phyloP scores from a whole-genome alignment of 2,113 vertebrate genomes.

The Aldabrachelys gigantea region DNA sequence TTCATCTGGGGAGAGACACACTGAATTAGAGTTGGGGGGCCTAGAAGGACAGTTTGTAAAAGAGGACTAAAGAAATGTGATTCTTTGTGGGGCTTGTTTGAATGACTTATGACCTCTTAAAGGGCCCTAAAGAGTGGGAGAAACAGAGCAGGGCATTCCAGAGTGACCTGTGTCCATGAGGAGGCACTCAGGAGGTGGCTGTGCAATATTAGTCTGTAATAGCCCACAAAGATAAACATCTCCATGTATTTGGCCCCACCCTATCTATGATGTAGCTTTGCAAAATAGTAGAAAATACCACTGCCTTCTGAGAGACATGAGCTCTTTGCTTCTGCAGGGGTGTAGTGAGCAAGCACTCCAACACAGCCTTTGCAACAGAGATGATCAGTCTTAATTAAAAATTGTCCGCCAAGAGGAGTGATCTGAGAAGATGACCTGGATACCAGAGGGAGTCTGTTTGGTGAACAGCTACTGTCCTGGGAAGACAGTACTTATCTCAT shows the following conservation, averaged over 20 bases:
- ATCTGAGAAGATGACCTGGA: not conserved
- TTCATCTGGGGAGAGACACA: too few species aligned
- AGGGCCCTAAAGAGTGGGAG: too few species aligned
- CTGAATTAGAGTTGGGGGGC: too few species aligned
- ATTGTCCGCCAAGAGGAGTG: not conserved
- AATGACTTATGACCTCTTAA: too few species aligned
- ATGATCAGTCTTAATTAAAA: not conserved
- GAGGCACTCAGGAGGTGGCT: too few species aligned
- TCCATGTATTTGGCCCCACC: not conserved
- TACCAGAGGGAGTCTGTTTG: not conserved
- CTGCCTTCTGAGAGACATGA: not conserved
- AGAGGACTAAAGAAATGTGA: too few species aligned
- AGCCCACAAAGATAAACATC: not conserved
- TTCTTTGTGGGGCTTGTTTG: too few species aligned
- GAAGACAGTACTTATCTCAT: not conserved
- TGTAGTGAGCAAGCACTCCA: not conserved
- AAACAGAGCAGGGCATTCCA: too few species aligned
- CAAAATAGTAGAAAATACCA: not conserved
- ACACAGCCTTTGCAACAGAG: not conserved
- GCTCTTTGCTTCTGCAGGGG: not conserved
- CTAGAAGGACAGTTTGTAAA: too few species aligned
- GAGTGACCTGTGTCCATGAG: too few species aligned
- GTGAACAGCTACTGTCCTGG: not conserved
- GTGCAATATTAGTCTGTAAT: not conserved
- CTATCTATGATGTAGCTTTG: not conserved